Base-by-base conservation (phyloP, 1,140 invertebrate species). In the Tenebrio molitor region DNA sequence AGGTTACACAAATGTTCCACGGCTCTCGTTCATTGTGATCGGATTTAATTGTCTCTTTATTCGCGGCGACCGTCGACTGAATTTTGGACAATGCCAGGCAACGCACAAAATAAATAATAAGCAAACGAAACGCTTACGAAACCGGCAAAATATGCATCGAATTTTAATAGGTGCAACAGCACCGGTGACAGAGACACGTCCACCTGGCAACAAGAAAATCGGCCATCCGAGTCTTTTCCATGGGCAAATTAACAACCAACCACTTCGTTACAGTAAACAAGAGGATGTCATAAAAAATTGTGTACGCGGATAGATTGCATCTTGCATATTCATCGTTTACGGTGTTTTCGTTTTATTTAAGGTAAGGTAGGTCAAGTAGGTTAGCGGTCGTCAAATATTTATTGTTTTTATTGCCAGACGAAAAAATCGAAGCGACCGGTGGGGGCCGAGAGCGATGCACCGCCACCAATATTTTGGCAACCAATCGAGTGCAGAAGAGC, bases 281-380 rank as follows among this genome's bases (percentile, higher is more conserved):
- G n/a, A 25, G 21, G 21, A 58, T 58, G 50, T 25, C 50, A 29
- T 58, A 58, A 58, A 58, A 53, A 58, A 58, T 1, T 39, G n/a
- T n/a, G 10, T 5, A 33, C 29, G 29, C 44, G 19, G 23, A 17
- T 21, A 14, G 23, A 58, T 33, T 23, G 10, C n/a, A 25, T 14
- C 23, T 58, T 29, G 15, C 21, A 50, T 50, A 58, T 58, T 58
- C 50, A 58, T 58, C n/a, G 7, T 12, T 58, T 58, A 25, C 50
- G 50, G 21, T 29, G 50, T 58, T 58, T 58, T 58, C 46, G 17
- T 58, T 58, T 58, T 58, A 58, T 33, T 25, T 29, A 25, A 58
- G 50, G 50, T 58, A 58, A 58, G 50, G 50, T 58, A 58, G 50
- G 50, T 58, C 50, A 58, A 58, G 44, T 50, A 50, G 44, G 15